A percentile compares a stretch with the other conserved stretches of the same genome.
Conservation (phyloP, 1,140 invertebrate species). For the Wiebesia pumilae region DNA sequence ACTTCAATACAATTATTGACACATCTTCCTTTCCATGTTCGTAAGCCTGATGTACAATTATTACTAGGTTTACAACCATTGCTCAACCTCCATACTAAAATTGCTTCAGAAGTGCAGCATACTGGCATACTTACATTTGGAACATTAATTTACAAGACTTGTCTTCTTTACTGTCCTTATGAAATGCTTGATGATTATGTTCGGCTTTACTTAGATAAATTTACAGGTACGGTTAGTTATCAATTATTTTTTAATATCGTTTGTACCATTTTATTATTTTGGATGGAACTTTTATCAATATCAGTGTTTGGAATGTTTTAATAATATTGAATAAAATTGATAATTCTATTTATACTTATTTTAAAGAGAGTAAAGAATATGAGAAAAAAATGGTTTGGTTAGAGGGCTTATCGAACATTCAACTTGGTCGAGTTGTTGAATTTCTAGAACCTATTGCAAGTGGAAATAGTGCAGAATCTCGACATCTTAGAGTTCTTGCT, state of each 20-base stretch:
- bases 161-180: conserved; percentile 74
- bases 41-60: conserved; percentile 75
- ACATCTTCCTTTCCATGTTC: conserved; percentile 78
- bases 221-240: conserved; percentile 69
- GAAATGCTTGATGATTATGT: conserved; percentile 83
- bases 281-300: no score
- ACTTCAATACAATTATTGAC: conserved; percentile 77
- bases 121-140: conserved; percentile 82
- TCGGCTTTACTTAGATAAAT: conserved; percentile 81
- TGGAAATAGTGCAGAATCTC: conserved; percentile 72
- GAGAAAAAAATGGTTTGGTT: conserved; percentile 82
- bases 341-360: conserved; percentile 38
- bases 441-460: conserved; percentile 78
- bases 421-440: conserved; percentile 77
- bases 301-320: no score
- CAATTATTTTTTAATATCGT: conserved; percentile 12
- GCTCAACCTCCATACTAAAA: conserved; percentile 71
- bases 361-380: conserved; percentile 79
- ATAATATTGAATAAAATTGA: conserved; percentile 2
- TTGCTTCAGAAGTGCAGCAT: conserved; percentile 76
- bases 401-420: conserved; percentile 80
- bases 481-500: conserved; percentile 78
- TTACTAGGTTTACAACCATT: conserved; percentile 75
- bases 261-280: not conserved
- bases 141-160: conserved; percentile 81